These are phyloP conservation scores for Chrysogorgia sp. DNA, from an alignment of 92 coral and sea anemone species.

Conservation along the genomic window DNA sequence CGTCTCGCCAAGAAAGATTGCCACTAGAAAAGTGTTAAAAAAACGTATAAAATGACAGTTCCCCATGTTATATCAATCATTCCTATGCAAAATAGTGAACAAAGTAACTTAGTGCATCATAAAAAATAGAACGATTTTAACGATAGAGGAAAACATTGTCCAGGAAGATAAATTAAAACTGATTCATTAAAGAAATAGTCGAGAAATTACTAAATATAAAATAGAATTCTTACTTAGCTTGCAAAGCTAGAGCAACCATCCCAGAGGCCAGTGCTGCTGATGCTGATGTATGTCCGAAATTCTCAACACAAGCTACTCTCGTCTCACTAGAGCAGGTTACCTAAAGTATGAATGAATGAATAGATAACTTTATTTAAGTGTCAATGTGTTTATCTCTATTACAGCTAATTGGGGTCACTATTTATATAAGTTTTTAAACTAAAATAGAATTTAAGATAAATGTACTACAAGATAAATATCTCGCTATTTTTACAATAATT, in stretches of 20 bases:
- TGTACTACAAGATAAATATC: too few relatives aligned
- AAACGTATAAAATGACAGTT: not conserved
- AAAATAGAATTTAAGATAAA: too few relatives aligned
- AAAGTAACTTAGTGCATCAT: too few relatives aligned
- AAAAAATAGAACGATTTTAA: too few relatives aligned
- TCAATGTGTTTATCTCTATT: too few relatives aligned
- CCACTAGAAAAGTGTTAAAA: not conserved
- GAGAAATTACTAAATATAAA: not conserved
- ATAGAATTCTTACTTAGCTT: constrained; percentile 58
- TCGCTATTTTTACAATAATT: too few relatives aligned
- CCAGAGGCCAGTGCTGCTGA: constrained; percentile 63
- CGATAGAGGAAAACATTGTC: not conserved
- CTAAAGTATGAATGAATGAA: not conserved
- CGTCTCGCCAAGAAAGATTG: constrained; percentile 57
- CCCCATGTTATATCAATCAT: too few relatives aligned
- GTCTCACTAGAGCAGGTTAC: constrained; percentile 24
- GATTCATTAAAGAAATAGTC: not conserved
- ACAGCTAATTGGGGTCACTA: too few relatives aligned
- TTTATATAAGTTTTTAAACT: too few relatives aligned
- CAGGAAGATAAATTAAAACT: not conserved
- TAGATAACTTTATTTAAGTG: not conserved
- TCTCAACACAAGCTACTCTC: constrained; percentile 12
- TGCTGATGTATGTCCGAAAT: constrained; percentile 54
- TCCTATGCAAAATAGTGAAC: too few relatives aligned
- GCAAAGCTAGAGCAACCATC: constrained; percentile 53